Conservation (phyloP, 2,888 invertebrate species). For the Dinocampus coccinellae region DNA sequence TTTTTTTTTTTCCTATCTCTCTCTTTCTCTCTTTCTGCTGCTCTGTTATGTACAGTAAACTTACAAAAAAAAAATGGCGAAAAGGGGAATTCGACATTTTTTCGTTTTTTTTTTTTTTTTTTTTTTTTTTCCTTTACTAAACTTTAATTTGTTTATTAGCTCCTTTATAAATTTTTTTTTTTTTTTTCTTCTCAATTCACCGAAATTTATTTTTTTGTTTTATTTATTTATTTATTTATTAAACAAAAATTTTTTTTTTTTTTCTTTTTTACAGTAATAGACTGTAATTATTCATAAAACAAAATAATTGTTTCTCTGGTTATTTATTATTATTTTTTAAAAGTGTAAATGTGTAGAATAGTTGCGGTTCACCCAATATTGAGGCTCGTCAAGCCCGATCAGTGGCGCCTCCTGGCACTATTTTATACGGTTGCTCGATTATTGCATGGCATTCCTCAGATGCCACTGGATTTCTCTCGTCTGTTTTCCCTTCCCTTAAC, state of each 20-base stretch:
- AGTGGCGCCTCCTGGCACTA: constrained; percentile 63
- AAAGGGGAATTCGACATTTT: constrained; percentile 7
- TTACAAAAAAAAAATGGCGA: no score
- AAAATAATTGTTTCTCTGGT: no score
- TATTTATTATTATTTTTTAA: no score
- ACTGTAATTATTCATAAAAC: no score
- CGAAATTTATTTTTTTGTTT: constrained; percentile 18
- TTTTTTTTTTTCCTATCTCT: no score
- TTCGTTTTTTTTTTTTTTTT: constrained; percentile 21
- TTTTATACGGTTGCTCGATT: constrained; percentile 59
- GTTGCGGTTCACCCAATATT: constrained; percentile 37
- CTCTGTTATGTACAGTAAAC: no score
- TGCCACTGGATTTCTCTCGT: constrained; percentile 60
- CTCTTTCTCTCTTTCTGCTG: no score
- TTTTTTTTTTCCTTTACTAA: no score
- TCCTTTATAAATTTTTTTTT: neutral
- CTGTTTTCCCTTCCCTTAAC: constrained; percentile 46
- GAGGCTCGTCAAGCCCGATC: constrained; percentile 47
- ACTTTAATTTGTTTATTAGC: no score
- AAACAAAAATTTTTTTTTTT: neutral
- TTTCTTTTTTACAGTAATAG: neutral
- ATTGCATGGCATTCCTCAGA: constrained; percentile 68
- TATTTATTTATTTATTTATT: constrained; percentile 2
- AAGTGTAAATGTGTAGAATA: no score
- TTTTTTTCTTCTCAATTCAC: neutral